phyloP scores from a whole-genome alignment of 1,140 invertebrate genomes.

The Dendrolimus punctatus region DNA sequence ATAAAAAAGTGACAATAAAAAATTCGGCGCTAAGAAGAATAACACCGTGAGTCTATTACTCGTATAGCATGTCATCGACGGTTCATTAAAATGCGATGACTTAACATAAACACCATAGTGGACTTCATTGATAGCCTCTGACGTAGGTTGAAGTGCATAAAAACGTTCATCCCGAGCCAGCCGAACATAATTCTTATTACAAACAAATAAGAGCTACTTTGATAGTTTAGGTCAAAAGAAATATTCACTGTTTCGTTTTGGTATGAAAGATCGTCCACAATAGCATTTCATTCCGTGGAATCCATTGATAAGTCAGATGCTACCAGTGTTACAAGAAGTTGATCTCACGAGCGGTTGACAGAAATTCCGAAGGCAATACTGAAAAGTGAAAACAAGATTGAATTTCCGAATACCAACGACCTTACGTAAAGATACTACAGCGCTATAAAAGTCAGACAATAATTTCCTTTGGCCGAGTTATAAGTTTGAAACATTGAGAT shows the following conservation, averaged over 20 bases:
- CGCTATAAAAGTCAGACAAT: no score
- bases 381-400: no score
- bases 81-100: slow-evolving; percentile 71
- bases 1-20: slow-evolving; percentile 47
- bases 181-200: slow-evolving; percentile 26
- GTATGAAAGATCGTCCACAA: slow-evolving; percentile 60
- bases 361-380: slow-evolving; percentile 26
- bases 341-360: slow-evolving; percentile 56
- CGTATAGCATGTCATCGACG: slow-evolving; percentile 67
- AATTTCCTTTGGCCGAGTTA: no score
- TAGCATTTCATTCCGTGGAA: slow-evolving; percentile 66
- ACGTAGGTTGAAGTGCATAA: slow-evolving; percentile 59
- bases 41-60: slow-evolving; percentile 66
- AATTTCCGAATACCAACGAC: slow-evolving; percentile 23
- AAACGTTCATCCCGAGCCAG: slow-evolving; percentile 31
- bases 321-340: slow-evolving; percentile 65
- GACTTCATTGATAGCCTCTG: slow-evolving; percentile 68
- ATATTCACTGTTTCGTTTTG: slow-evolving; percentile 46
- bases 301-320: slow-evolving; percentile 68
- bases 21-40: slow-evolving; percentile 67
- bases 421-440: no score
- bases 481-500: no score
- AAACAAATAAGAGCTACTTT: slow-evolving; percentile 17
- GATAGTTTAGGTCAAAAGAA: slow-evolving; percentile 19
- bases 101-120: slow-evolving; percentile 66